These are phyloP conservation scores for Sebastes variabilis DNA, from an alignment of 2,797 vertebrate species.

Conservation along the genomic window DNA sequence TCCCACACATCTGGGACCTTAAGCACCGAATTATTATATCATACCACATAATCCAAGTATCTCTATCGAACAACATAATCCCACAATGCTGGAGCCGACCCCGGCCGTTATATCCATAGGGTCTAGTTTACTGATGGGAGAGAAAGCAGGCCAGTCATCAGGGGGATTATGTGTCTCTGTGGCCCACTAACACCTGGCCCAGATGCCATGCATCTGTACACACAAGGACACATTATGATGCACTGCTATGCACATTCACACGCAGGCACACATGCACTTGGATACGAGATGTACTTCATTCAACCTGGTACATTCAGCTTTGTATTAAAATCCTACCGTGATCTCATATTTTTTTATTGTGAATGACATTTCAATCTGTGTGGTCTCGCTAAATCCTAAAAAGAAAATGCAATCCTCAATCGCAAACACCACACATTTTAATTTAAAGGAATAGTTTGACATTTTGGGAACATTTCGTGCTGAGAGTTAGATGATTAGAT, in stretches of 20 bases:
- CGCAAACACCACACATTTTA: not conserved
- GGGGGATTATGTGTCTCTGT: slow-evolving; percentile 65
- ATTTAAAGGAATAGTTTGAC: not conserved
- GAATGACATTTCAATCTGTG: not conserved
- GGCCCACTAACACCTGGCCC: slow-evolving; percentile 69
- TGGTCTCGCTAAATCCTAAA: not conserved
- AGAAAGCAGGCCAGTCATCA: slow-evolving; percentile 68
- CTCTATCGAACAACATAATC: slow-evolving; percentile 59
- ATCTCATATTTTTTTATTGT: not conserved
- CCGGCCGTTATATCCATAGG: slow-evolving; percentile 55
- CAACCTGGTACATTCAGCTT: not conserved
- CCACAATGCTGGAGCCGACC: slow-evolving; percentile 36
- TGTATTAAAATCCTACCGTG: not conserved
- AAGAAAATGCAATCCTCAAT: not conserved
- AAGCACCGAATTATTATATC: slow-evolving; percentile 21
- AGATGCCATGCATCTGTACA: slow-evolving; percentile 62
- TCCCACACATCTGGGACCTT: slow-evolving; percentile 24
- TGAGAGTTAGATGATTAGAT: not conserved
- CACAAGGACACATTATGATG: slow-evolving; percentile 30
- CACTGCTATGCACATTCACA: not conserved
- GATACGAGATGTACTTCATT: not conserved
- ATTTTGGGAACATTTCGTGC: not conserved
- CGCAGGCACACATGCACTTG: not conserved
- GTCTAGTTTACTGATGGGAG: slow-evolving; percentile 39
- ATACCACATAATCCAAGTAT: slow-evolving; percentile 46